These are phyloP conservation scores for Glaucidium brasilianum DNA, from an alignment of 2,113 vertebrate genomes.

Conservation along the genomic window DNA sequence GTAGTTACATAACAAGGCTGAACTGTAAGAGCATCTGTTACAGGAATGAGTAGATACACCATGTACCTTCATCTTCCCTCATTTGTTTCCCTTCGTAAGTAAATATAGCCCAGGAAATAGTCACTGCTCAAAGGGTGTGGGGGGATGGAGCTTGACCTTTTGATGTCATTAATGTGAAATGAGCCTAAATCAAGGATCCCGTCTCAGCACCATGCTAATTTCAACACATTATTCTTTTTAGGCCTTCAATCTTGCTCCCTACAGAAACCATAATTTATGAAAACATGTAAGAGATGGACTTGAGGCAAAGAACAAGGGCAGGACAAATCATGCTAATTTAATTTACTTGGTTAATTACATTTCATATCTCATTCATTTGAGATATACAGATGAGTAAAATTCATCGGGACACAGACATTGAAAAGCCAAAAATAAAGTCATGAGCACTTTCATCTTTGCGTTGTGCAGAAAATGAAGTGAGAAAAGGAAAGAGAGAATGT, in stretches of 20 bases:
- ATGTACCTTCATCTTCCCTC: not conserved
- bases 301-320: conserved; percentile 41
- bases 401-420: conserved; percentile 14
- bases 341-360: conserved; percentile 67
- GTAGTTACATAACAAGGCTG: not conserved
- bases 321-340: conserved; percentile 59
- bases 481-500: conserved; percentile 52
- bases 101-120: not conserved
- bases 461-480: conserved; percentile 52
- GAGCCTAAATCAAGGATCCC: not conserved
- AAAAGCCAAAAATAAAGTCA: conserved; percentile 66
- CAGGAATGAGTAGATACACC: not conserved
- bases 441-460: conserved; percentile 34
- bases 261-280: not conserved
- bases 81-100: not conserved
- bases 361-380: conserved; percentile 55
- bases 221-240: not conserved
- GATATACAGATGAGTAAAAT: conserved; percentile 57
- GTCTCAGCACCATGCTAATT: not conserved
- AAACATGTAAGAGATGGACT: conserved; percentile 16
- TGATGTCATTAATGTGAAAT: not conserved
- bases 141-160: not conserved
- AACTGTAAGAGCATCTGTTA: not conserved
- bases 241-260: not conserved
- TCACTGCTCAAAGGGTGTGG: not conserved